Evolutionary conservation across 2,888 invertebrate genomes (phyloP), one percentile per base, ranked within the genome.

Genomic region (Cantharis rustica): DNA sequence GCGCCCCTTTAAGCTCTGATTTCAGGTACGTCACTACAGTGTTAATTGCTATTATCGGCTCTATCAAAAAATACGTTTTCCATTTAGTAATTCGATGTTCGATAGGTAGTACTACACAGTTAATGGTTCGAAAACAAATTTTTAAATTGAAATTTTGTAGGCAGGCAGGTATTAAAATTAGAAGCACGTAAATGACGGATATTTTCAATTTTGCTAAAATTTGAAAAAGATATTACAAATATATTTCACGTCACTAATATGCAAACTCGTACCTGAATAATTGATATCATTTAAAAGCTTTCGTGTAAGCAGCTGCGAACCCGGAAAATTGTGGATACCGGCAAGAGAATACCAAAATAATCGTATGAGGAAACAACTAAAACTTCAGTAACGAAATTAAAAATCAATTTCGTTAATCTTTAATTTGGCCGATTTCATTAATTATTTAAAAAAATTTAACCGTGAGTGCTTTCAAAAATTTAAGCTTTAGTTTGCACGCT

Each of bases 271-370:
- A 76, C 73, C 75, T 82, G 81, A 82, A 82, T 82, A 82, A 82
- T 82, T 82, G 81, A 82, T 82, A 77, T 72, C 78, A 79, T 80
- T 81, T 82, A 81, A 82, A 82, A 82, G 82, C 82, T 78, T 80
- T 77, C 80, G 79, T 72, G 79, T 77, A 76, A 79, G 75, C 80
- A 80, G 75, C 76, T 80, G 80, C 71, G 79, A 69, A 72, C 69
- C 73, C 47, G 61, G 47, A 68, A 79, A 74, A 74, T 68, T 71
- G 68, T 62, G 64, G 72, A 72, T 31, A 64, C 47, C 61, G 71
- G 62, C 63, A 73, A 68, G 73, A 71, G 61, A 69, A 71, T 68
- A 73, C 26, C 23, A 23, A 68, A 69, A 71, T 66, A 73, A 71
- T 26, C 71, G 71, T 71, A 23, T 23, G 64, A 61, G 70, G 10